Conservation (phyloP, 2,113 vertebrate species). For the Phasianus colchicus region DNA sequence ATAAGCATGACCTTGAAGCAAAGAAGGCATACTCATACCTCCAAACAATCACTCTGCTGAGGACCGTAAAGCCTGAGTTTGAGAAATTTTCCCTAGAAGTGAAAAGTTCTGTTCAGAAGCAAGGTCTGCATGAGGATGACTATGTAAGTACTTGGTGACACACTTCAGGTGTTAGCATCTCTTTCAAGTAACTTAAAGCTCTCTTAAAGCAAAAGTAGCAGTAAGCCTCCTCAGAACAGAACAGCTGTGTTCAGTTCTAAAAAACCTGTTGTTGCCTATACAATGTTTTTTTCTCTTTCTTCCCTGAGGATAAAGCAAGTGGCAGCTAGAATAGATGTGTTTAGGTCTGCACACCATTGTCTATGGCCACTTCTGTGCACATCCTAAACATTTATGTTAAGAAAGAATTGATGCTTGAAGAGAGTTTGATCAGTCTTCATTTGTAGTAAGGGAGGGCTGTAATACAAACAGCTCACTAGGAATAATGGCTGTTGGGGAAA, state of each 20-base stretch:
- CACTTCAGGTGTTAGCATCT: slow-evolving; percentile 17
- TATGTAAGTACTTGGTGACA: slow-evolving; percentile 85
- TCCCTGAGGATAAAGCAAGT: background rate
- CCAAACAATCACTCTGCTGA: slow-evolving; percentile 93
- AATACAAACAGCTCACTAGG: background rate
- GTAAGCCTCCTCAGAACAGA: slow-evolving; percentile 20
- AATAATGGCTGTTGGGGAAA: background rate
- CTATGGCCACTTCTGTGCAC: background rate
- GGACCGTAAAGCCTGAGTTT: slow-evolving; percentile 94
- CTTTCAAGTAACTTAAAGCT: slow-evolving; percentile 3
- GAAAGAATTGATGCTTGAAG: background rate
- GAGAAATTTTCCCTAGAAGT: slow-evolving; percentile 95
- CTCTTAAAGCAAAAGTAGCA: slow-evolving; percentile 59
- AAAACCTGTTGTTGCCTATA: background rate
- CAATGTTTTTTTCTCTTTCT: background rate
- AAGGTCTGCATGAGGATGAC: slow-evolving; percentile 85
- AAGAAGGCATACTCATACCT: slow-evolving; percentile 91
- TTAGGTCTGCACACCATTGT: background rate
- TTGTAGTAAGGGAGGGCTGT: background rate
- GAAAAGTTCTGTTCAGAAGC: slow-evolving; percentile 87
- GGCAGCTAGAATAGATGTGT: background rate
- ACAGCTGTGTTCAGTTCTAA: background rate
- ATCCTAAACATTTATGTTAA: background rate
- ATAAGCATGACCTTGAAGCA: slow-evolving; percentile 91
- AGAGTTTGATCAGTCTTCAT: background rate